phyloP scores from a whole-genome alignment of 2,113 vertebrate genomes.

The Apodemus sylvaticus region DNA sequence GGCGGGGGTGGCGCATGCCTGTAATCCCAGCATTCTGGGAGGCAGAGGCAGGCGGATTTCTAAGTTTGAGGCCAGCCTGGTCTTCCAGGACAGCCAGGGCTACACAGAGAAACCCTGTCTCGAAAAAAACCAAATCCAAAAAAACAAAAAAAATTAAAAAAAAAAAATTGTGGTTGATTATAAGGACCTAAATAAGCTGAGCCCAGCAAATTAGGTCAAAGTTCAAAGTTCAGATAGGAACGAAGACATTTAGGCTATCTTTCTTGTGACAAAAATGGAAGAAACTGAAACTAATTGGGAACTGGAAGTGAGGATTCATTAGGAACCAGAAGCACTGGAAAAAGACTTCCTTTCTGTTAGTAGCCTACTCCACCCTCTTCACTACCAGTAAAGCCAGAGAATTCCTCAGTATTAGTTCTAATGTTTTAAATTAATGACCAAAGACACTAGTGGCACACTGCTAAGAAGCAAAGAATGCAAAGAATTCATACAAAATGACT shows the following conservation, averaged over 20 bases:
- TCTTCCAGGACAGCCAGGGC: too few relatives aligned
- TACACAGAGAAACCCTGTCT: too few relatives aligned
- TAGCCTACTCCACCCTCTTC: background rate
- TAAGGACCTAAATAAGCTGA: background rate
- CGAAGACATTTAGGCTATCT: background rate
- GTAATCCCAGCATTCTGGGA: too few relatives aligned
- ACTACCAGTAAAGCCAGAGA: background rate
- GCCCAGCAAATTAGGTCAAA: background rate
- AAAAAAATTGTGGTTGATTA: too few relatives aligned
- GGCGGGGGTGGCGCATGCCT: too few relatives aligned
- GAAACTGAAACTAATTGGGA: background rate
- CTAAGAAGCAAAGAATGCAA: background rate
- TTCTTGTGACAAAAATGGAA: background rate
- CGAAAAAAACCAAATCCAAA: too few relatives aligned
- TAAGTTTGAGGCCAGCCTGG: too few relatives aligned
- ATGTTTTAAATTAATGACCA: background rate
- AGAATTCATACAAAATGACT: background rate
- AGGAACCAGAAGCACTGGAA: background rate
- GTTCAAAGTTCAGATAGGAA: background rate
- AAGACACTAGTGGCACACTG: background rate
- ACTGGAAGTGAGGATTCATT: background rate
- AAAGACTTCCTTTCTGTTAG: background rate
- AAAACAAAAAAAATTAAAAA: too few relatives aligned
- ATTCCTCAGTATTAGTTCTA: background rate
- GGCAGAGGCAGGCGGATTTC: too few relatives aligned